Evolutionary conservation across 30 jellyfish, hydroid and myxozoan genomes (phyloP).

Genomic region (Turritopsis dohrnii): DNA sequence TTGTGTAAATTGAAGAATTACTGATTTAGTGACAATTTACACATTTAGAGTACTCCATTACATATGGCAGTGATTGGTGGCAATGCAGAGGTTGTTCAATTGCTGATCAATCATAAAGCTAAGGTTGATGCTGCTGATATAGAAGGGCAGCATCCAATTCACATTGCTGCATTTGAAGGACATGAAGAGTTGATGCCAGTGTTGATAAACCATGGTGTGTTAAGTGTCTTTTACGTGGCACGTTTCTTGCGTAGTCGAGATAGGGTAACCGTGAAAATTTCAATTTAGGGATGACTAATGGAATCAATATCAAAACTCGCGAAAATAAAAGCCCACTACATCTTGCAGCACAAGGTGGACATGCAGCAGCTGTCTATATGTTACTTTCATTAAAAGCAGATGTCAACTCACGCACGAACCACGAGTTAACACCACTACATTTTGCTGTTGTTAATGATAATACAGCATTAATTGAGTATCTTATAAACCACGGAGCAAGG

Average conservation of each 20-base stretch:
- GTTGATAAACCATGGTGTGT: constrained; percentile 47
- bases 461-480: constrained; percentile 34
- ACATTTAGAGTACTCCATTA: constrained; percentile 41
- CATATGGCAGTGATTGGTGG: constrained; percentile 74
- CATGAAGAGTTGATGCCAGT: constrained; percentile 35
- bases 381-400: constrained; percentile 64
- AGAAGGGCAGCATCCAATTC: constrained; percentile 73
- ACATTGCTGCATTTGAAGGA: constrained; percentile 90
- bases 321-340: constrained; percentile 71
- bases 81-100: constrained; percentile 28
- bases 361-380: constrained; percentile 40
- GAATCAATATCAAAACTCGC: constrained; percentile 36
- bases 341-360: constrained; percentile 78
- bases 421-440: constrained; percentile 60
- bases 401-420: constrained; percentile 46
- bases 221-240: not conserved
- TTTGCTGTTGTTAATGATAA: constrained; percentile 83
- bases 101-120: constrained; percentile 49
- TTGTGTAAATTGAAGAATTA: too few species aligned
- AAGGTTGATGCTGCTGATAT: constrained; percentile 31
- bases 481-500: constrained; percentile 42
- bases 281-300: too few species aligned
- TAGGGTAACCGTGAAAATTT: too few species aligned
- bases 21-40: too few species aligned
- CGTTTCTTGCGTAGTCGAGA: too few species aligned